phyloP scores from a whole-genome alignment of 2,888 invertebrate species.

The Oxytorus armatus region DNA sequence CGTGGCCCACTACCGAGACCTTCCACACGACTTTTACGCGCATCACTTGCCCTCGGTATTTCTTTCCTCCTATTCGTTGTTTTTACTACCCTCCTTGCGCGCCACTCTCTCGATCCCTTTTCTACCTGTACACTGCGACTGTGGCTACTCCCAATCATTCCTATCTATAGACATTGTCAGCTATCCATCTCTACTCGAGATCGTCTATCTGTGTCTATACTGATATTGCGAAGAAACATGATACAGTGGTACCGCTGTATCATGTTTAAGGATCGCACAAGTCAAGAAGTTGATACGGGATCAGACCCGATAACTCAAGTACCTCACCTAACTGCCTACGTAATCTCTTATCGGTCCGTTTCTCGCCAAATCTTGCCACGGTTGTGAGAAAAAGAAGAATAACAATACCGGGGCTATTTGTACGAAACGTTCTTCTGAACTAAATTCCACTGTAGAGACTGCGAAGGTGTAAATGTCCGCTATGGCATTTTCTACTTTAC shows the following conservation, averaged over 20 bases:
- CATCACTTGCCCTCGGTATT: slow-evolving; percentile 68
- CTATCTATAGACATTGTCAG: slow-evolving; percentile 21
- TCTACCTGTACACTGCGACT: slow-evolving; percentile 16
- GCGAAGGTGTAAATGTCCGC: too few relatives aligned
- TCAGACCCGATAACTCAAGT: slow-evolving; percentile 23
- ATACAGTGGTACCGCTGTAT: too few relatives aligned
- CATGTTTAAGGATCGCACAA: slow-evolving; percentile 14
- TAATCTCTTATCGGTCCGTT: slow-evolving; percentile 3
- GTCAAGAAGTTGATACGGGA: slow-evolving; percentile 47
- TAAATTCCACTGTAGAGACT: too few relatives aligned
- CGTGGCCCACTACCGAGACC: slow-evolving; percentile 71
- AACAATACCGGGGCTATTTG: neutral
- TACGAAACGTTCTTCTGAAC: slow-evolving; percentile 1
- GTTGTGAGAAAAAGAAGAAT: neutral
- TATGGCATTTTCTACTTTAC: too few relatives aligned
- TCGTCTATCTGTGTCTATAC: slow-evolving; percentile 6
- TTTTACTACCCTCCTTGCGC: slow-evolving; percentile 48
- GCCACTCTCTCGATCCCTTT: slow-evolving; percentile 28
- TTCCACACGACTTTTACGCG: slow-evolving; percentile 69
- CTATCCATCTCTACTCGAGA: slow-evolving; percentile 57
- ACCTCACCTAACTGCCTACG: neutral
- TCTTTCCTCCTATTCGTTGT: slow-evolving; percentile 57
- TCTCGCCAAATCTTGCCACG: neutral
- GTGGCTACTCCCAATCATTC: slow-evolving; percentile 27
- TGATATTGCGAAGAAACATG: slow-evolving; percentile 30